These are phyloP conservation scores for Nycteola revayana DNA, from an alignment of 2,888 invertebrate species.

Conservation along the genomic window DNA sequence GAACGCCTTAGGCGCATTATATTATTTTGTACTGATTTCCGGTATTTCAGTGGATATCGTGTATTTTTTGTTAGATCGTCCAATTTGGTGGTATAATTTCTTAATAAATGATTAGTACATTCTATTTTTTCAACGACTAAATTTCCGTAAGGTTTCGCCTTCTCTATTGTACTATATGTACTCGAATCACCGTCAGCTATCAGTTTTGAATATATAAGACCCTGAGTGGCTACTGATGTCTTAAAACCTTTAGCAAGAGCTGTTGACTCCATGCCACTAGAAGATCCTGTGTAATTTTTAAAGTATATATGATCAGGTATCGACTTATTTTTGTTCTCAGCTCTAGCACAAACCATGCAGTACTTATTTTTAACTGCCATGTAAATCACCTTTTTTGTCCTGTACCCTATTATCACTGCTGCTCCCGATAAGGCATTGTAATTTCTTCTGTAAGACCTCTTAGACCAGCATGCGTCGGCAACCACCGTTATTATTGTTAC, in stretches of 20 bases:
- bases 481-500: constrained; percentile 4
- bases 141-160: neutral
- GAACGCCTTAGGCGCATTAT: constrained; percentile 2
- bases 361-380: constrained; percentile 5
- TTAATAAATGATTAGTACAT: constrained; percentile 6
- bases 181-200: constrained; percentile 5
- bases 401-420: constrained; percentile 3
- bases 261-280: constrained; percentile 4
- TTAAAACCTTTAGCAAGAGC: constrained; percentile 8
- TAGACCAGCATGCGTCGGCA: constrained; percentile 5
- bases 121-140: constrained; percentile 3
- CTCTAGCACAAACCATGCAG: constrained; percentile 3
- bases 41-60: constrained; percentile 1
- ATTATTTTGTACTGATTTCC: neutral
- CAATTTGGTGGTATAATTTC: constrained; percentile 2
- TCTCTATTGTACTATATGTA: constrained; percentile 6
- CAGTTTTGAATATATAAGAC: constrained; percentile 4
- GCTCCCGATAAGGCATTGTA: constrained; percentile 4
- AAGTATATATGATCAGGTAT: constrained; percentile 1
- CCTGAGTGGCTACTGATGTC: neutral
- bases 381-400: constrained; percentile 4
- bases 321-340: neutral
- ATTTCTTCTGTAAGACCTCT: constrained; percentile 3
- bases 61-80: constrained; percentile 3
- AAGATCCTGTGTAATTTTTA: constrained; percentile 6